Percentiles rank a stretch among this genome's conserved stretches.
Conservation (phyloP, 2,888 invertebrate species). For the Drosophila mettleri region DNA sequence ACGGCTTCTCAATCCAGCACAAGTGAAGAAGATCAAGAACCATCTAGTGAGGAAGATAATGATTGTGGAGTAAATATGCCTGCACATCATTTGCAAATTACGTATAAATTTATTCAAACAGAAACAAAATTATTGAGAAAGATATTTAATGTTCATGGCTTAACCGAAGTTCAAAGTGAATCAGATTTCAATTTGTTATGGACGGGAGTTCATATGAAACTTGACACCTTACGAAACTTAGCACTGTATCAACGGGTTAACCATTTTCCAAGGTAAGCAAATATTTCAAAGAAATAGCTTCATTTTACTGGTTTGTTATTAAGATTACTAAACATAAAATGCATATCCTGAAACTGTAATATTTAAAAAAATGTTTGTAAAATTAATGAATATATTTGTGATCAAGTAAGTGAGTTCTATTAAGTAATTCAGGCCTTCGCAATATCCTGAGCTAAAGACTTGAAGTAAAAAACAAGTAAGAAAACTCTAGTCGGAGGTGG, state of each 20-base stretch:
- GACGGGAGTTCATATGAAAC: conserved; percentile 97
- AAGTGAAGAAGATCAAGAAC: conserved; percentile 65
- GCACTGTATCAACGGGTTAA: conserved; percentile 97
- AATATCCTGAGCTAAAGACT: no score
- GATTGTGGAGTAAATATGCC: conserved; percentile 86
- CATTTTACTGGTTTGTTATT: background rate
- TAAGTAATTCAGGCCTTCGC: no score
- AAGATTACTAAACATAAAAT: no score
- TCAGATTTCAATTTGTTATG: conserved; percentile 94
- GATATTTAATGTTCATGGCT: conserved; percentile 91
- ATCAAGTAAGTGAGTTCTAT: no score
- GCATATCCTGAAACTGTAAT: no score
- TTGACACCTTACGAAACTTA: conserved; percentile 92
- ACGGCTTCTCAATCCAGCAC: conserved; percentile 32
- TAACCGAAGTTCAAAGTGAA: conserved; percentile 90
- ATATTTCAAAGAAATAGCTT: background rate
- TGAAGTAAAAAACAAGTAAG: no score
- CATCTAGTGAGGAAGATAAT: conserved; percentile 69
- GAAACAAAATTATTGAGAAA: conserved; percentile 92
- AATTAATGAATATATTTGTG: background rate
- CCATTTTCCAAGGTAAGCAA: conserved; percentile 93
- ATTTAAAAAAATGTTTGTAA: no score
- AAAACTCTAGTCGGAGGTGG: no score
- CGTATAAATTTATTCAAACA: conserved; percentile 92
- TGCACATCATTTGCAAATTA: conserved; percentile 89